These are phyloP conservation scores for Ferrisia virgata DNA, from an alignment of 2,888 invertebrate genomes.

Conservation along the genomic window DNA sequence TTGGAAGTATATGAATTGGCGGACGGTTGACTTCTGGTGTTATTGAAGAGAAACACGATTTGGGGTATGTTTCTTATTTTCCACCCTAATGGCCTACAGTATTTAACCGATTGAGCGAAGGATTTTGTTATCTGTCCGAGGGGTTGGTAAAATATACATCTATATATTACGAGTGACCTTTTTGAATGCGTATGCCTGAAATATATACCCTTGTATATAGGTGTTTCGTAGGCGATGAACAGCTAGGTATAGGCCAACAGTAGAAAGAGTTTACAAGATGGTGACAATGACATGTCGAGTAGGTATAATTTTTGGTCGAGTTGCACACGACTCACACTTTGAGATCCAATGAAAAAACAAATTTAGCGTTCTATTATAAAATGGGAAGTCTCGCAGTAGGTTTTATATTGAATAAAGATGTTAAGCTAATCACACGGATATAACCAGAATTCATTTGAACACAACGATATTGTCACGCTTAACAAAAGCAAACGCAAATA, in stretches of 20 bases:
- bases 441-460: constrained; percentile 41
- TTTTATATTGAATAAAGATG: constrained; percentile 41
- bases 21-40: constrained; percentile 40
- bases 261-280: too few species aligned
- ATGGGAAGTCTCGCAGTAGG: constrained; percentile 43
- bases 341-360: constrained; percentile 36
- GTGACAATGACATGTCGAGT: too few species aligned
- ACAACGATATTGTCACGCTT: constrained; percentile 40
- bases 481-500: constrained; percentile 41
- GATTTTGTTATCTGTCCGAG: constrained; percentile 10
- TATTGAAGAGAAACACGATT: constrained; percentile 36
- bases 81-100: constrained; percentile 37
- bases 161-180: too few species aligned
- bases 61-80: constrained; percentile 39
- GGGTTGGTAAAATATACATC: constrained; percentile 12
- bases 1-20: constrained; percentile 37
- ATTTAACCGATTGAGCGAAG: constrained; percentile 37
- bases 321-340: neutral
- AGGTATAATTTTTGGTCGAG: neutral
- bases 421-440: constrained; percentile 42
- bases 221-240: too few species aligned
- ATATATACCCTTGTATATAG: too few species aligned
- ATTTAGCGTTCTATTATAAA: constrained; percentile 39
- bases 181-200: too few species aligned
- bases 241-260: too few species aligned